Conservation (phyloP, 2,797 vertebrate species). For the Lepidocolaptes lacrymiger region DNA sequence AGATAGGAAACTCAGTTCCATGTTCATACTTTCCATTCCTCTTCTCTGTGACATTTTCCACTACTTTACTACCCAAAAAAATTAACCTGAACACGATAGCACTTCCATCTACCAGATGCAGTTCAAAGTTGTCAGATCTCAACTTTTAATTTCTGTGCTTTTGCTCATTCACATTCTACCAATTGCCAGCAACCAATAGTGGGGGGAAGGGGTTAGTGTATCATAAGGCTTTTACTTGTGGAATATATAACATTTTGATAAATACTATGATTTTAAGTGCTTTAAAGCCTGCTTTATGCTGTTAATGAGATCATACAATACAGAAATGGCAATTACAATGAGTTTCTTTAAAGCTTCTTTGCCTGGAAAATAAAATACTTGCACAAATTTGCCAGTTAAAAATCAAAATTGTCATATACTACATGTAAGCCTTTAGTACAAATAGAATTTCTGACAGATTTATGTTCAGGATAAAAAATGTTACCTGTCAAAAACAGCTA, state of each 20-base stretch:
- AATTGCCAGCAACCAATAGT: background rate
- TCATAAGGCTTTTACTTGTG: background rate
- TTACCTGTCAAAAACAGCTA: constrained; percentile 57
- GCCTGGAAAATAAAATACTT: constrained; percentile 50
- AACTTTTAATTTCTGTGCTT: background rate
- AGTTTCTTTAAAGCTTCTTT: background rate
- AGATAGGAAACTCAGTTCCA: background rate
- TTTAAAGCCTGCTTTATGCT: background rate
- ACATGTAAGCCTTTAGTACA: constrained; percentile 44
- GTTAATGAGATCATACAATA: constrained; percentile 29
- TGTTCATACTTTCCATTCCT: background rate
- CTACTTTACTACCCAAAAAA: background rate
- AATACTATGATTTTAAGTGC: constrained; percentile 3
- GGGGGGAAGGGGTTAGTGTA: background rate
- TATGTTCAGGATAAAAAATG: constrained; percentile 53
- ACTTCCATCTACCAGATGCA: background rate
- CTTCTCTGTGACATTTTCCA: background rate
- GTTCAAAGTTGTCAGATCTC: background rate
- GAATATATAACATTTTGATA: constrained; percentile 13
- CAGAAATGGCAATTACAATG: constrained; percentile 40
- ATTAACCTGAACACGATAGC: background rate
- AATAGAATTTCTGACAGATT: constrained; percentile 56
- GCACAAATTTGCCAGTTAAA: constrained; percentile 36
- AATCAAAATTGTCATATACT: constrained; percentile 38
- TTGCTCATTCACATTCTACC: background rate